Evolutionary conservation across 2,797 vertebrate species (phyloP), one percentile per base, ranked within the genome.

Genomic region (Microtus obscurus): DNA sequence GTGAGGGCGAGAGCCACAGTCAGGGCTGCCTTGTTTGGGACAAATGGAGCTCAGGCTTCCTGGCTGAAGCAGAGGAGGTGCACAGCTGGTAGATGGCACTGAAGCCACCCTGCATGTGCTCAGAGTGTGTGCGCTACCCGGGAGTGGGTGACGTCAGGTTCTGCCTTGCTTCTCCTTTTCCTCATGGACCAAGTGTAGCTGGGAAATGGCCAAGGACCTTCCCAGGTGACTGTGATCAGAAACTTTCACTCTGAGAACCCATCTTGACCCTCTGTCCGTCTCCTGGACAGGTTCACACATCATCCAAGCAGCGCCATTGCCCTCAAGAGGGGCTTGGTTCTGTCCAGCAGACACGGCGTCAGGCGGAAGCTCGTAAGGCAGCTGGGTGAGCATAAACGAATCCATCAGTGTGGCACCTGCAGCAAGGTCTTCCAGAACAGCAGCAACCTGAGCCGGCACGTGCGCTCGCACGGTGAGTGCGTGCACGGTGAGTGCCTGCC

Each of bases 401-500:
- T 99, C 12, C 99, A 99, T 98, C 99, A 99, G 97, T 99, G 99
- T 98, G 98, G 99, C 87, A 98, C 99, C 97, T 99, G 99, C 98
- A 99, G 98, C 97, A 99, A 99, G 98, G 98, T 99, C 98, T 99
- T 99, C 98, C 99, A 99, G 98, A 99, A 99, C 99, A 99, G 99
- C 99, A 99, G 99, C 99, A 99, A 99, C 98, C 99, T 99, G 96
- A 99, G 99, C 98, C 98, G 99, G 87, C 99, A 99, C 97, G 98
- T 99, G 98, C 99, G 99, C 53, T 99, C 99, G 4, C 99, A 99
- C 0, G 99, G 99, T 99, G 98, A 97, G 98, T 97, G 83, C 34
- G 10, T 7, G 61, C 56, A 43, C 21, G 29, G 43, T n/a, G 25
- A 87, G 67, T n/a, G 65, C 53, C 86, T 25, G 48, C 59, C 56